Evolutionary conservation across 2,797 vertebrate genomes (phyloP).

Genomic region (Sebastes vulpes): DNA sequence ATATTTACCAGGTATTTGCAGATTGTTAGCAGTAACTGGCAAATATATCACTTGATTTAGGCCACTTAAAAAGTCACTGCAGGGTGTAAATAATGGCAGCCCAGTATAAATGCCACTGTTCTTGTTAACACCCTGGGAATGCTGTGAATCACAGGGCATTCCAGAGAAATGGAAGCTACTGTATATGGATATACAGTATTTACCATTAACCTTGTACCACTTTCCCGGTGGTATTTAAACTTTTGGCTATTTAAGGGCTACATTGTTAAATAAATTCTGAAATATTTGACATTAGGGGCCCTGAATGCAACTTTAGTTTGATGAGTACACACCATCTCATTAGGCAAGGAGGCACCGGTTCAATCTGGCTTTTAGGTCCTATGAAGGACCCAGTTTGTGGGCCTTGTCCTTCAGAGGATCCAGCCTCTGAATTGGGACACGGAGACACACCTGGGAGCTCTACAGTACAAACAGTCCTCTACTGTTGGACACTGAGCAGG

Average conservation of each 20-base stretch:
- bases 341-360: not conserved
- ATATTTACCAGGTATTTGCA: not conserved
- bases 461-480: conserved; percentile 7
- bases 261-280: not conserved
- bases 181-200: not conserved
- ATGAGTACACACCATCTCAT: not conserved
- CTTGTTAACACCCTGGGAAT: not conserved
- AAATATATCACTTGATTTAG: not conserved
- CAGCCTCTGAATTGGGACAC: conserved; percentile 27
- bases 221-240: not conserved
- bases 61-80: conserved; percentile 10
- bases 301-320: not conserved
- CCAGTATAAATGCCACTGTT: not conserved
- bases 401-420: conserved; percentile 24
- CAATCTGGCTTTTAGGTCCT: not conserved
- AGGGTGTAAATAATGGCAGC: not conserved
- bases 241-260: not conserved
- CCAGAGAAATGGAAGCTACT: not conserved
- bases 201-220: not conserved
- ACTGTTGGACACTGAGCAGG: conserved; percentile 14
- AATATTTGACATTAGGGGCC: not conserved
- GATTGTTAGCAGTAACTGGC: not conserved
- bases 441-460: conserved; percentile 19
- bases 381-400: conserved; percentile 8
- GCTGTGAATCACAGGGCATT: not conserved